Percentiles rank a stretch among this genome's conserved stretches.
Conservation (phyloP, 2,113 vertebrate genomes). For the Hemiscyllium ocellatum region DNA sequence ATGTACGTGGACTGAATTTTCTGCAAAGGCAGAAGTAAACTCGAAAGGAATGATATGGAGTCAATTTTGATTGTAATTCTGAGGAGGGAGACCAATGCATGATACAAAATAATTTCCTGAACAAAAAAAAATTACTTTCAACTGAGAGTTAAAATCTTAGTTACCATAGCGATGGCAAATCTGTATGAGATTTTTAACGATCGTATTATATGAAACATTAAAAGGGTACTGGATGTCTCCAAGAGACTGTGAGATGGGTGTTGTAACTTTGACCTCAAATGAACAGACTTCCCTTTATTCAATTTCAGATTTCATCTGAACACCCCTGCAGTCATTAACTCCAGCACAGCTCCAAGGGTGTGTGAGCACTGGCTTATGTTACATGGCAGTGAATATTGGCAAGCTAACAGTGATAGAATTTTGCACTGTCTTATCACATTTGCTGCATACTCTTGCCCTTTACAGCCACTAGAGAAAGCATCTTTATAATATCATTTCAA, state of each 20-base stretch:
- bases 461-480: background rate
- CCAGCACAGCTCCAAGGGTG: background rate
- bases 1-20: background rate
- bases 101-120: background rate
- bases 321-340: background rate
- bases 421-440: background rate
- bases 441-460: background rate
- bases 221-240: background rate
- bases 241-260: background rate
- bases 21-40: background rate
- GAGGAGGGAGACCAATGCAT: background rate
- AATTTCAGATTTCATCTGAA: background rate
- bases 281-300: background rate
- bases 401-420: background rate
- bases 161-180: background rate
- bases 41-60: background rate
- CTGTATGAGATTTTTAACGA: background rate
- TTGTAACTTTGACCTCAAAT: background rate
- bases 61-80: background rate
- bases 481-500: background rate
- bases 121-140: background rate
- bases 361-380: background rate
- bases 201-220: background rate
- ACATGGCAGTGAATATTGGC: background rate
- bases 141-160: background rate